Evolutionary conservation across 2,113 vertebrate species (phyloP).

Genomic region (Trogon surrucura): DNA sequence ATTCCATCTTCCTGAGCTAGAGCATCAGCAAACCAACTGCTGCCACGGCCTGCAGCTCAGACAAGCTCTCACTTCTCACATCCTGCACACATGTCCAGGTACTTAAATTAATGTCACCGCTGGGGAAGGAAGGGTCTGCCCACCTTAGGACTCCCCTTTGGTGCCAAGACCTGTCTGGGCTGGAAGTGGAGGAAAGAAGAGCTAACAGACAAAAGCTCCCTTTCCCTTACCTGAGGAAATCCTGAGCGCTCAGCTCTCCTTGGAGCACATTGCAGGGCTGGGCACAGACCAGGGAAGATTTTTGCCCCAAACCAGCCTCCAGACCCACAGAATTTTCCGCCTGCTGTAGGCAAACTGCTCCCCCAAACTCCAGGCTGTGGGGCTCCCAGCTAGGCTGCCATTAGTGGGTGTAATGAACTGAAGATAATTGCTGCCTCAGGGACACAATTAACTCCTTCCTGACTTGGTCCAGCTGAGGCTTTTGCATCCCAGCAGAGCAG

Average conservation of each 20-base stretch:
- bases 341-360: background rate
- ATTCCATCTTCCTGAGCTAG: background rate
- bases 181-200: background rate
- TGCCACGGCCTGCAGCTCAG: background rate
- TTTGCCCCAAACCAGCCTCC: background rate
- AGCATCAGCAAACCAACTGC: background rate
- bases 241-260: fast-evolving
- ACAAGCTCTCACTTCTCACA: background rate
- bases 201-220: background rate
- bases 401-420: background rate
- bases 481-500: background rate
- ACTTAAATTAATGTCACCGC: background rate
- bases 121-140: background rate
- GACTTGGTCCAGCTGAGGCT: background rate
- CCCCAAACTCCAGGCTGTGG: background rate
- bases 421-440: background rate
- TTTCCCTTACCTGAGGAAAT: background rate
- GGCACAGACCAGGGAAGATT: background rate
- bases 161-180: background rate
- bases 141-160: background rate
- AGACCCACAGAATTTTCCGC: background rate
- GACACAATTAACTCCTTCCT: slow-evolving; percentile 46
- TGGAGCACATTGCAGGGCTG: fast-evolving
- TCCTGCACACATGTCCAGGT: fast-evolving
- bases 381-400: background rate